Evolutionary conservation across 1,140 invertebrate genomes (phyloP).

Genomic region (Formica exsecta): DNA sequence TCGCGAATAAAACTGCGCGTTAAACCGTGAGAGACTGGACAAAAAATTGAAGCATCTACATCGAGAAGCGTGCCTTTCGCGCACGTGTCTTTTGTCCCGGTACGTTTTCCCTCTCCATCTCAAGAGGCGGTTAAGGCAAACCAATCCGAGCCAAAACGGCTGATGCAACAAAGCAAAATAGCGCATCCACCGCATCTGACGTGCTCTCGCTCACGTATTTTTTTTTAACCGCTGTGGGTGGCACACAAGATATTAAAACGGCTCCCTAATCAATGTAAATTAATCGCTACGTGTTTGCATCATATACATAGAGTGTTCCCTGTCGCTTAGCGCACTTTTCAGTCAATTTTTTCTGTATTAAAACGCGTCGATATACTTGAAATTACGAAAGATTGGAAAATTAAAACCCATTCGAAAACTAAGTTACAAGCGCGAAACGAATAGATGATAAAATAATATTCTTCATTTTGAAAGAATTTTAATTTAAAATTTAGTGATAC

Average conservation of each 20-base stretch:
- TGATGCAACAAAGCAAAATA: conserved; percentile 31
- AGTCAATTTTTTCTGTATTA: background rate
- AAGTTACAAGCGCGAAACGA: too few relatives aligned
- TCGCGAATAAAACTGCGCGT: background rate
- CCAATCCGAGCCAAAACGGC: conserved; percentile 24
- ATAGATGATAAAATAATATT: too few relatives aligned
- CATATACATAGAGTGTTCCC: background rate
- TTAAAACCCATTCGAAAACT: too few relatives aligned
- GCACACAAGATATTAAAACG: conserved; percentile 2
- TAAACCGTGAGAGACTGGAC: background rate
- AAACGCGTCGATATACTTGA: background rate
- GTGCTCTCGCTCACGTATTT: conserved; percentile 5
- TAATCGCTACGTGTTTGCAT: conserved; percentile 24
- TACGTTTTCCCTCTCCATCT: conserved; percentile 30
- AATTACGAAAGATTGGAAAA: background rate
- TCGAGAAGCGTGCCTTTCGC: conserved; percentile 22
- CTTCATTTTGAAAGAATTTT: too few relatives aligned
- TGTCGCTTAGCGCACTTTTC: background rate
- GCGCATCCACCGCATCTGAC: conserved; percentile 12
- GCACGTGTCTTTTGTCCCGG: conserved; percentile 31
- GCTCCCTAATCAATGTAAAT: conserved; percentile 12
- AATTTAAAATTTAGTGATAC: too few relatives aligned
- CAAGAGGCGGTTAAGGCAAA: background rate
- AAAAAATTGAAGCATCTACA: background rate
- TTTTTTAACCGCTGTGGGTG: background rate